Evolutionary conservation across 1,140 invertebrate genomes (phyloP), one percentile per base, ranked within the genome.

Genomic region (Oscheius sp.): DNA sequence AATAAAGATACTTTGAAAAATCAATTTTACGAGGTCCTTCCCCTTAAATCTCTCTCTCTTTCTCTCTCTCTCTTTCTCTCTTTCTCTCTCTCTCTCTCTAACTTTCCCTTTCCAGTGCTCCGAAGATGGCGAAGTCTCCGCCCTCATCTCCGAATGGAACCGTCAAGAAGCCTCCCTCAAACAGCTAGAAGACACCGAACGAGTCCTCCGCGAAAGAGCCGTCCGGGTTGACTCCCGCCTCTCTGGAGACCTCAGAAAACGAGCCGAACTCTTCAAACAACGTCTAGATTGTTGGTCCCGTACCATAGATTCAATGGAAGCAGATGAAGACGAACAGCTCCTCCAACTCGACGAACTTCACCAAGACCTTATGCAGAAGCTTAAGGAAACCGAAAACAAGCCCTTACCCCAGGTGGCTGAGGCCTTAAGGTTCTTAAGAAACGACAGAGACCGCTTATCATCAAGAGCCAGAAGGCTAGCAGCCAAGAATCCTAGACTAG

Each of bases 241-340:
- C 61, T 13, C 10, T 35, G n/a, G 10, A 10, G 61, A 63, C 10
- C 32, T 34, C 18, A 13, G 73, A 0, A n/a, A 45, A 13, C 58
- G 67, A 0, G 68, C 69, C 0, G 69, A 71, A 28, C 36, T 67
- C 15, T 52, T 75, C 23, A 73, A 72, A 23, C 45, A 72, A n/a
- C 67, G 73, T 15, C 52, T 75, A 45, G 67, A 75, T 29, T 46
- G 61, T n/a, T 71, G 68, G 67, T 65, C 38, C 18, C 68, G 67
- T 4, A 64, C 68, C 18, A 34, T 71, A 20, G 52, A 64, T 18
- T 58, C 62, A 4, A 64, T 75, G 68, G 62, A 59, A 10, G 69
- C 58, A n/a, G 69, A 71, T 34, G 69, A 71, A 0, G 69, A 71
- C 10, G 58, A 59, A 0, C 52, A 42, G 20, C 69, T 71, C 1